Base-by-base conservation (phyloP, 2,797 vertebrate species). In the Macroramphosus scolopax region DNA sequence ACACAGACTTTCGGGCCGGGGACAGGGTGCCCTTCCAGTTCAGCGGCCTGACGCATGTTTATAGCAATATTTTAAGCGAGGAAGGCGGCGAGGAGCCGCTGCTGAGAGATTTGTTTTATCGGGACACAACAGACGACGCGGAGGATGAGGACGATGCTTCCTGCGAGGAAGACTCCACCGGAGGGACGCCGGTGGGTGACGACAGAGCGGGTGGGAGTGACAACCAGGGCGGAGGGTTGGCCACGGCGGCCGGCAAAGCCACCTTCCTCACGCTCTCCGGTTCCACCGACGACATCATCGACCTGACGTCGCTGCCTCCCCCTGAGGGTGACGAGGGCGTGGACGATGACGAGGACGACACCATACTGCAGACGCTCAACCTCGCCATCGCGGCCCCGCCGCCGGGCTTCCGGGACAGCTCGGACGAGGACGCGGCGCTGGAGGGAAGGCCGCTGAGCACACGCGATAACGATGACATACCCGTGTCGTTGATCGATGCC, bases 131-230 rank as follows among this genome's bases (percentile, higher is more conserved):
- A 0, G 96, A 98, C 1, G 96, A 98, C 1, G 95, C 89, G 0
- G 97, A 99, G 70, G 97, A 99, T 0, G 97, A 99, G 10, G 96
- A 98, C 1, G 96, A 98, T 32, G 93, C 91, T 17, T 98, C 96
- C 75, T 96, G 95, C 9, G 97, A 99, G 55, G 97, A 99, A 73
- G 97, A 99, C 81, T 88, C 84, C 14, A 89, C 93, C 1, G 89
- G 93, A 67, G 92, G 70, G 87, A 96, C 82, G 43, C 92, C 81
- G 61, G 77, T 82, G 11, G 43, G 71, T 1, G 80, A 83, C 0
- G 66, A 75, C n/a, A 48, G 89, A 84, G 70, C 43, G n/a, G 38
- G 24, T 1, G 62, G 49, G 3, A 46, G 22, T 1, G 45, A 26
- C 17, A 69, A 76, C 42, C 72, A 73, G 51, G 55, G 40, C 9